Base-by-base conservation (phyloP, 2,888 invertebrate species). In the Physocephala rufipes region DNA sequence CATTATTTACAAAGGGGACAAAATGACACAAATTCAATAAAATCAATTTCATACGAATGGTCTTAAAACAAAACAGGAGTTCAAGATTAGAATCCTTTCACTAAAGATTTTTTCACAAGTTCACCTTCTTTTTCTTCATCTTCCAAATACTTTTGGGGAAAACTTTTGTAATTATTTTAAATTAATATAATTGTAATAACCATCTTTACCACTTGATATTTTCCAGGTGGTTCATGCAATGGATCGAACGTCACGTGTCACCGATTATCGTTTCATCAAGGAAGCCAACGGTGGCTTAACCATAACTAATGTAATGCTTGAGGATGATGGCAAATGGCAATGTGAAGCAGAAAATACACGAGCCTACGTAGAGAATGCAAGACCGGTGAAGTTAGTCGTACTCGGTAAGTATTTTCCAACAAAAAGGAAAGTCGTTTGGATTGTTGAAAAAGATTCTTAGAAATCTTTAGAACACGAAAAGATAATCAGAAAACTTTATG, bases 281-380 rank as follows among this genome's bases (percentile, higher is more conserved):
- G 86, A 86, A 76, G 79, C 84, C 71, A 82, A 85, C 78, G 86
- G 86, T 26, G 85, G 84, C 58, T 79, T 86, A 73, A 86, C 86
- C 76, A 86, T 86, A 67, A 85, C 83, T 72, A 86, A 86, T 77
- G 86, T 86, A n/a, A 86, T 86, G 86, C 80, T 86, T 15, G 91
- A 91, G 81, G 92, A 92, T 79, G 90, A 91, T 79, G 93, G 93
- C n/a, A 87, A 89, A 78, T 93, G 93, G 90, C 89, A 89, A 77
- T 93, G 93, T 81, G 90, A 90, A 76, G 90, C 91, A 7, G 90
- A 90, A 79, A 91, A 92, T 80, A 88, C 89, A 2, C 79, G 82
- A 36, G 88, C 89, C 47, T 89, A 89, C 71, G 89, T 90, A 2
- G 89, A 91, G 58, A 89, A 90, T 73, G 90, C 91, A 36, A 88